phyloP scores from a whole-genome alignment of 2,113 vertebrate genomes.

The Vulpes ferrilata region DNA sequence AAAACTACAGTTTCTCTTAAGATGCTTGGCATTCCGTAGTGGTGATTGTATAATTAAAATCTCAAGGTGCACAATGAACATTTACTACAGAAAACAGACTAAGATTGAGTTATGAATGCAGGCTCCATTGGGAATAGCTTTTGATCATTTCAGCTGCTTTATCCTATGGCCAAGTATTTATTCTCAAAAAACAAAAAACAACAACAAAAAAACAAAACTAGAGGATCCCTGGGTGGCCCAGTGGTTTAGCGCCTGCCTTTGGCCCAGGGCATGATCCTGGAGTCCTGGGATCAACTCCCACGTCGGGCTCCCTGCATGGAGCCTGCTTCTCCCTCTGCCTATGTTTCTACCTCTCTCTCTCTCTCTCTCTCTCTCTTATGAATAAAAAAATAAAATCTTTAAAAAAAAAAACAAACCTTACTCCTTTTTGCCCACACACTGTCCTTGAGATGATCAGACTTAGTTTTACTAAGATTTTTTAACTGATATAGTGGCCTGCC shows the following conservation, averaged over 20 bases:
- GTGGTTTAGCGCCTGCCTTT: too few species aligned
- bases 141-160: conserved; percentile 71
- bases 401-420: background rate
- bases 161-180: conserved; percentile 69
- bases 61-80: conserved; percentile 42
- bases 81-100: conserved; percentile 33
- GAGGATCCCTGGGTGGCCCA: too few species aligned
- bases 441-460: conserved; percentile 45
- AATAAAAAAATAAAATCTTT: background rate
- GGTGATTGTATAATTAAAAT: conserved; percentile 71
- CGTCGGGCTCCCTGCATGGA: too few species aligned
- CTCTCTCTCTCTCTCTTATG: too few species aligned
- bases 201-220: too few species aligned
- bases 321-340: too few species aligned
- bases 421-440: conserved; percentile 59
- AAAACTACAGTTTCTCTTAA: conserved; percentile 61
- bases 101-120: background rate
- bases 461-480: conserved; percentile 61
- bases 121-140: conserved; percentile 63
- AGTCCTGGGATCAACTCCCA: too few species aligned
- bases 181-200: conserved; percentile 16
- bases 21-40: conserved; percentile 54
- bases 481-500: conserved; percentile 51
- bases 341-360: too few species aligned
- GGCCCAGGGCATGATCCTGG: too few species aligned